A percentile compares a stretch with the other conserved stretches of the same genome.
phyloP scores from a whole-genome alignment of 2,797 vertebrate genomes.

The Amphiprion clarkii region DNA sequence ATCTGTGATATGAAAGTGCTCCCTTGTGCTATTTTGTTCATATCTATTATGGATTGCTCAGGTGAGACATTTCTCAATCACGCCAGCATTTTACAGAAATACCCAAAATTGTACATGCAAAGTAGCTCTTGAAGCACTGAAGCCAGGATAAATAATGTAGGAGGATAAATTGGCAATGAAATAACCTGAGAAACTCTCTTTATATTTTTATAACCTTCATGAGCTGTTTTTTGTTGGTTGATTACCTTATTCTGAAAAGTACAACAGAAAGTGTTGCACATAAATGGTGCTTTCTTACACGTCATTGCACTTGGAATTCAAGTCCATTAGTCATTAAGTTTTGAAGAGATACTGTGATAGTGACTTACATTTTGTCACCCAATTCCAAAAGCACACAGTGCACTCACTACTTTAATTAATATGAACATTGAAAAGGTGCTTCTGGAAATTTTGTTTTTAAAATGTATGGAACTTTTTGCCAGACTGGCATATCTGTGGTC shows the following conservation, averaged over 20 bases:
- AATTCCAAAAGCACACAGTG: too few species aligned
- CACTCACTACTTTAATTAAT: background rate
- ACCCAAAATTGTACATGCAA: background rate
- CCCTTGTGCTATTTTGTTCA: slow-evolving; percentile 8
- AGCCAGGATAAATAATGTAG: background rate
- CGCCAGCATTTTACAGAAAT: background rate
- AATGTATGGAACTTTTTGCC: background rate
- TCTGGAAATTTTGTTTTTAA: background rate
- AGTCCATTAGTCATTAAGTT: too few species aligned
- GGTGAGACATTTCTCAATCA: slow-evolving; percentile 20
- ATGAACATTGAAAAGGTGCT: background rate
- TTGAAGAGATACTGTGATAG: too few species aligned
- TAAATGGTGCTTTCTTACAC: too few species aligned
- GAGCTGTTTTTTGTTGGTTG: background rate
- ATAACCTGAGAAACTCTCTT: background rate
- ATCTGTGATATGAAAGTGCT: background rate
- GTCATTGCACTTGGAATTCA: too few species aligned
- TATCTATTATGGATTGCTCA: slow-evolving; percentile 31
- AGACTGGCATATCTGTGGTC: too few species aligned
- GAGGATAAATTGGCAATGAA: background rate
- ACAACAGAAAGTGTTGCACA: too few species aligned
- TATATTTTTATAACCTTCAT: background rate
- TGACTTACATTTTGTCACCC: too few species aligned
- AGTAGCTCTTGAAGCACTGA: background rate
- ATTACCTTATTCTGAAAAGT: background rate